These are phyloP conservation scores for Drosophila guanche DNA, from an alignment of 1,140 invertebrate genomes.

Conservation along the genomic window DNA sequence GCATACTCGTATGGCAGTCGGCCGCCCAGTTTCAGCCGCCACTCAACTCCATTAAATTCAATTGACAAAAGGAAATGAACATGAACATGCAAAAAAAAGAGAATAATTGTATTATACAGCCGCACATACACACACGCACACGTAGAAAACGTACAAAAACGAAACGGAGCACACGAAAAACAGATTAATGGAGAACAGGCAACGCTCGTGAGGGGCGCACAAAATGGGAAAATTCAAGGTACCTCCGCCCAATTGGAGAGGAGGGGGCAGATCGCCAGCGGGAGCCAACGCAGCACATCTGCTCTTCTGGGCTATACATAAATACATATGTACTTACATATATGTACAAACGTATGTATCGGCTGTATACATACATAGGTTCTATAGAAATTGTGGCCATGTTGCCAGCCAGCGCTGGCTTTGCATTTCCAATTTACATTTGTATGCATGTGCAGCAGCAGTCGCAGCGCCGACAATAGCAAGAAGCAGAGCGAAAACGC, in stretches of 20 bases:
- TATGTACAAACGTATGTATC: conserved; percentile 6
- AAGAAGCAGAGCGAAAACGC: not conserved
- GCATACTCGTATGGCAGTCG: conserved; percentile 1
- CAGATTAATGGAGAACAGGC: conserved; percentile 52
- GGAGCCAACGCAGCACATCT: conserved; percentile 55
- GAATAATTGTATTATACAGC: conserved; percentile 38
- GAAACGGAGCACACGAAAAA: conserved; percentile 26
- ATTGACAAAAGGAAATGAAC: conserved; percentile 81
- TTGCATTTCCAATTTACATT: conserved; percentile 59
- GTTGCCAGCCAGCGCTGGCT: conserved; percentile 28
- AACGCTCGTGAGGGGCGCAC: conserved; percentile 39
- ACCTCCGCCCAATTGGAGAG: conserved; percentile 9
- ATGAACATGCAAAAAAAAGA: conserved; percentile 74
- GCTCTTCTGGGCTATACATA: conserved; percentile 40
- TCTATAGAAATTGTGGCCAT: conserved; percentile 45
- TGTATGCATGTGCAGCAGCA: conserved; percentile 15
- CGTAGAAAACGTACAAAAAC: too few relatives aligned
- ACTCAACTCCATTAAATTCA: conserved; percentile 79
- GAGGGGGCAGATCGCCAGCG: conserved; percentile 26
- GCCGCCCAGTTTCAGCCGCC: conserved; percentile 11
- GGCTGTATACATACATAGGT: conserved; percentile 24
- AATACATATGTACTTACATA: conserved; percentile 21
- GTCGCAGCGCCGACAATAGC: conserved; percentile 4
- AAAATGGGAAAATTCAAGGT: conserved; percentile 56
- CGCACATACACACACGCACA: not conserved